Evolutionary conservation across 1,140 invertebrate species (phyloP), one percentile per base, ranked within the genome.

Genomic region (Drosophila busckii): DNA sequence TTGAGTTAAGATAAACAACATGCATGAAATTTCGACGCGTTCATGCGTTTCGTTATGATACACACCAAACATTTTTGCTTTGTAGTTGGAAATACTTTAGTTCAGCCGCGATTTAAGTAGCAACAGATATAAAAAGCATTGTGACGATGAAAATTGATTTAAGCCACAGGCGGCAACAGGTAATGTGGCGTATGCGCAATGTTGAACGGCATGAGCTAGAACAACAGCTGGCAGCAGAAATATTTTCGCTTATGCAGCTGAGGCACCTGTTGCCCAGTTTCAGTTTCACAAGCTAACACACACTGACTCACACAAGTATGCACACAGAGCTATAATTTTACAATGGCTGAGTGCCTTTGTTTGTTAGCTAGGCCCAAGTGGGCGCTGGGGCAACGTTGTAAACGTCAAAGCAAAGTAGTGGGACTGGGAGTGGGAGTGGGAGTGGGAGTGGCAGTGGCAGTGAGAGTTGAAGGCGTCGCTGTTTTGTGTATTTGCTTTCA

Each of bases 141-240:
- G n/a, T n/a, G n/a, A n/a, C n/a, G n/a, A n/a, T n/a, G n/a, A n/a
- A n/a, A n/a, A n/a, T n/a, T 46, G 45, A 64, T 53, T 64, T 34
- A 34, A 31, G 26, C 49, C 56, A 49, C 56, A 54, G 40, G 4
- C 8, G 55, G 56, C 69, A 73, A 56, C 69, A 71, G 62, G 68
- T 71, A 38, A 26, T 22, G 34, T 6, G 68, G 55, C 55, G 68
- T 65, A 70, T 54, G 34, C 44, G 35, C 13, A 70, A 70, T 52
- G 8, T 42, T 40, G 29, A 16, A 17, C 3, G 54, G 10, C 35
- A 32, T 40, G 37, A 35, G 41, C 38, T 49, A 40, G 8, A 0
- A 4, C 28, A 16, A 41, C 45, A 50, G 37, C 46, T 50, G 46
- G 46, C 46, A 44, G 46, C 55, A 52, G 20, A 22, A 60, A 45